Evolutionary conservation across 2,797 vertebrate species (phyloP).

Genomic region (Sparus aurata): DNA sequence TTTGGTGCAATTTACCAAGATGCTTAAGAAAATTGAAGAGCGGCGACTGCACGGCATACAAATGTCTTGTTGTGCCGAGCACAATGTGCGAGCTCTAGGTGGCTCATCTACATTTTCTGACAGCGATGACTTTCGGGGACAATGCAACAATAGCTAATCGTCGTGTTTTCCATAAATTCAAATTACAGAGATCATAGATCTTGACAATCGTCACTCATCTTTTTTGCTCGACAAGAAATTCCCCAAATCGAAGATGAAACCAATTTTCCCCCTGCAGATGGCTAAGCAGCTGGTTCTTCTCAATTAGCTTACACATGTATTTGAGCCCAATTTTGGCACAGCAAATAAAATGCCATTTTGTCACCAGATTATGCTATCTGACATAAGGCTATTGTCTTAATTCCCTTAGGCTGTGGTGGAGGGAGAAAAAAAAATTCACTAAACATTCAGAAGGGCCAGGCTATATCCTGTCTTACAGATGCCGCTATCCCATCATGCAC

Average conservation of each 20-base stretch:
- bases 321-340: slow-evolving; percentile 71
- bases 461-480: slow-evolving; percentile 80
- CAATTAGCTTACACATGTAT: slow-evolving; percentile 82
- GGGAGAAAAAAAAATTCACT: slow-evolving; percentile 62
- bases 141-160: slow-evolving; percentile 56
- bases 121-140: slow-evolving; percentile 56
- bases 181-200: slow-evolving; percentile 63
- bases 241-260: slow-evolving; percentile 73
- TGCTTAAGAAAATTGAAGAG: slow-evolving; percentile 78
- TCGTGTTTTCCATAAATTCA: slow-evolving; percentile 57
- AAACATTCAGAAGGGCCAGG: slow-evolving; percentile 73
- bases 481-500: slow-evolving; percentile 80
- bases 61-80: slow-evolving; percentile 63
- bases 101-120: slow-evolving; percentile 70
- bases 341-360: slow-evolving; percentile 76
- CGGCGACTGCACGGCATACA: slow-evolving; percentile 64
- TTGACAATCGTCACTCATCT: slow-evolving; percentile 72
- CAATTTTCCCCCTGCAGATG: slow-evolving; percentile 72
- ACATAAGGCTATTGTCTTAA: slow-evolving; percentile 79
- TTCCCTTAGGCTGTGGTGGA: slow-evolving; percentile 75
- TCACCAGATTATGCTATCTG: slow-evolving; percentile 80
- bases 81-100: slow-evolving; percentile 50
- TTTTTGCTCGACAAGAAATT: slow-evolving; percentile 63
- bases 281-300: slow-evolving; percentile 70
- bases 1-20: slow-evolving; percentile 85